Base-by-base conservation (phyloP, 2,113 vertebrate species). In the Ivindomyrus marchei region DNA sequence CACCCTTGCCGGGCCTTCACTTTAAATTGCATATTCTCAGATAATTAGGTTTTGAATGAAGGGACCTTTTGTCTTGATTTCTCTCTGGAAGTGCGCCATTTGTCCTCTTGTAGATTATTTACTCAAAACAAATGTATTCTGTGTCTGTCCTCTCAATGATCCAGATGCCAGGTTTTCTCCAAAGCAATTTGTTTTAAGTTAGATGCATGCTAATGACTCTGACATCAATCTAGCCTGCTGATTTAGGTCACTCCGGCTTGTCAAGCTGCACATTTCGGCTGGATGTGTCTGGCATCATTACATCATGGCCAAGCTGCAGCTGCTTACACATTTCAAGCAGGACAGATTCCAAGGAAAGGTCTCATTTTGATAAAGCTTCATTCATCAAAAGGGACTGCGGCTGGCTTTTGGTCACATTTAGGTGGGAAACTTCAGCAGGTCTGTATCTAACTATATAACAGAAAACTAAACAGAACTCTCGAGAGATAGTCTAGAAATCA, bases 201-300 rank as follows among this genome's bases (percentile, higher is more conserved):
- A 90, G 89, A 83, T 56, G 56, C 85, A 85, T 90, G 89, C 56
- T 90, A 90, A 90, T 90, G 89, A 39, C 21, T 90, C 58, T 90
- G 89, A 90, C 89, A 85, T 90, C 89, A 85, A 86, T 90, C 52
- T 83, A 90, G 89, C 85, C 8, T 27, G 39, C 50, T 90, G 89
- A 90, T 90, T 90, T 47, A 86, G 89, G 85, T 53, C 89, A 46
- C 89, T 66, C 83, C 21, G 83, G 53, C 89, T 85, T 49, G 89
- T 85, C 89, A 85, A 24, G 45, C 39, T 9, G 52, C 84, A 86
- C 80, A 36, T 90, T 62, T 52, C 83, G 19, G 83, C 42, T 62
- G 83, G n/a, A 85, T 85, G 77, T 89, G 74, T 89, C 50, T 50
- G 70, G 27, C 89, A 53, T 66, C 45, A 17, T 83, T 36, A 62